Base-by-base conservation (phyloP, 2,797 vertebrate genomes). In the Bufotes viridis region DNA sequence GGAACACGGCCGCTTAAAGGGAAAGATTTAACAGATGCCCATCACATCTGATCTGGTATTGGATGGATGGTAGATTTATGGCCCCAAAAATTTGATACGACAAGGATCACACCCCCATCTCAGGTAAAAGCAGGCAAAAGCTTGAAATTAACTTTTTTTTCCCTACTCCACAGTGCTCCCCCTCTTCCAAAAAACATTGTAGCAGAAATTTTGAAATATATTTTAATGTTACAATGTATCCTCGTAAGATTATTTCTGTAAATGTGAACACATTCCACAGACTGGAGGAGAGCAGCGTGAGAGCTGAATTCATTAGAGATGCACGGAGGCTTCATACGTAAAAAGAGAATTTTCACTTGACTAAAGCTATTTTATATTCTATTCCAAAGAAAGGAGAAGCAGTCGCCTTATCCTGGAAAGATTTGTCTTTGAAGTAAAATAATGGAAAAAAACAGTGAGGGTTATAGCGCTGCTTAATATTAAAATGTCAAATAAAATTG, bases 311-410 rank as follows among this genome's bases (percentile, higher is more conserved):
- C 65, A 83, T 72, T 58, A 72, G 51, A 42, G 67, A 83, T 53
- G 82, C 67, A 34, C n/a, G 20, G 3, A 0, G 17, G 3, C 82
- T 72, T 72, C 12, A 29, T 72, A 57, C 51, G 11, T 72, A 11
- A 10, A 72, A 42, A 51, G 26, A 18, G 49, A 57, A 70, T 70
- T 55, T 82, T 70, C 81, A 70, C 67, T 69, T 4, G 20, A 55
- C 51, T 82, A 26, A 83, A 72, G 67, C 26, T 20, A 72, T 83
- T 70, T 83, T 72, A 83, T n/a, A 82, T 83, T 83, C 20, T 58
- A 20, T 83, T 69, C 67, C 53, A 17, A 22, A 72, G 67, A 57
- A 20, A 34, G 49, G 29, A 58, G 65, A 72, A 57, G 82, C 51
- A 8, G 67, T 20, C 67, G n/a, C 24, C 15, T 53, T 72, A 74